Evolutionary conservation across 2,888 invertebrate species (phyloP), one percentile per base, ranked within the genome.

Genomic region (Cenopis cana): DNA sequence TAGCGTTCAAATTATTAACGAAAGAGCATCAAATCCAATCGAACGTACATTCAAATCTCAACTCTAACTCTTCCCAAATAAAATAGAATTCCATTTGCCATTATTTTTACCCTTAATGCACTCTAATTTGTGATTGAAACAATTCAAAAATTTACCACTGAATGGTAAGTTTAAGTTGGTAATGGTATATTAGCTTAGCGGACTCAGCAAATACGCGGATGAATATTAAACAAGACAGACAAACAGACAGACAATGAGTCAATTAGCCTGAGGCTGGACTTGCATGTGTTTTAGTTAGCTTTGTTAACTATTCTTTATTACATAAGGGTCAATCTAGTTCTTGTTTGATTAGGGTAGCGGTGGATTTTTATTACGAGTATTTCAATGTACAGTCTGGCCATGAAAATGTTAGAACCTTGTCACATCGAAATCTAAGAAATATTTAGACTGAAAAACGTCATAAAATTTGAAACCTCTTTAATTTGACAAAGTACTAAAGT

Each of bases 221-320:
- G 89, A 88, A 88, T 89, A 82, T 86, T 84, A 86, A 88, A 87
- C 82, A 85, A 78, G 81, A 77, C 83, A 85, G 79, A 87, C 83
- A 86, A 69, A 84, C 83, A 80, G 78, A 80, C 83, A 82, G 77
- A 84, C 85, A 84, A 77, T 76, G 76, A 72, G 74, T 76, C 89
- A 91, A 91, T 91, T 91, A 91, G 91, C 92, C 85, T 72, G 78
- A 76, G 89, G 92, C 85, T 79, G 82, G 83, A 82, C 84, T 82
- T 79, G 83, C 81, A 82, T 77, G 83, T 82, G 71, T 64, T 72
- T 61, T 79, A 77, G 83, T 84, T 70, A 17, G 71, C 38, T 66
- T 71, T 71, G 62, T 57, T 72, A 62, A 24, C 46, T 62, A 49
- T 57, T 64, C 38, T 68, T 72, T 68, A 68, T 72, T 52, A 62